Percentiles rank a stretch among this genome's conserved stretches.
Conservation (phyloP, 92 coral and sea anemone genomes). For the Virgularia gustaviana region DNA sequence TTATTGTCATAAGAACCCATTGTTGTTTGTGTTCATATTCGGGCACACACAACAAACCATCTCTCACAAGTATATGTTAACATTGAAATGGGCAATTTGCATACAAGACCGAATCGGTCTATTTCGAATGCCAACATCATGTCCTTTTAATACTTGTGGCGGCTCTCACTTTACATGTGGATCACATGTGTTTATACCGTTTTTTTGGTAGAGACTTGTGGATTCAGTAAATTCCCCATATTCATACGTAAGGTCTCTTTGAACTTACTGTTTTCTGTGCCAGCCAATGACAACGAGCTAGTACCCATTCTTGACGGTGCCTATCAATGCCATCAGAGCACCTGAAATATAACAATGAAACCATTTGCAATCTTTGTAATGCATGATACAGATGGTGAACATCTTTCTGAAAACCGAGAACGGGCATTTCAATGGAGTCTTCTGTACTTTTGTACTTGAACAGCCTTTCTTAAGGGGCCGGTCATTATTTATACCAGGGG, state of each 20-base stretch:
- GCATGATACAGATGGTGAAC: background rate
- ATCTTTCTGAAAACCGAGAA: too few relatives aligned
- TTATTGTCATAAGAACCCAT: too few relatives aligned
- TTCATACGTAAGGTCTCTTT: background rate
- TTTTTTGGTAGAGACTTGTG: background rate
- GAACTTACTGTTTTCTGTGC: slow-evolving; percentile 51
- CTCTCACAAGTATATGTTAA: too few relatives aligned
- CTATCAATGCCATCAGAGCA: slow-evolving; percentile 87
- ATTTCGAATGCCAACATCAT: background rate
- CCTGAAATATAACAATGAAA: slow-evolving; percentile 18
- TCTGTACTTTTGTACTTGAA: too few relatives aligned
- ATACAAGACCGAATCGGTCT: too few relatives aligned
- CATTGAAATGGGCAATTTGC: too few relatives aligned
- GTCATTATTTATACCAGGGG: too few relatives aligned
- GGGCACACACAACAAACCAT: too few relatives aligned
- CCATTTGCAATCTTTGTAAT: background rate
- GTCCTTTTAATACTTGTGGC: background rate
- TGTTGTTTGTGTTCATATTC: too few relatives aligned
- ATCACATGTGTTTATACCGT: background rate
- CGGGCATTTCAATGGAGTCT: too few relatives aligned
- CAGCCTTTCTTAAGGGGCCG: too few relatives aligned
- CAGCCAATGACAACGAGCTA: slow-evolving; percentile 29
- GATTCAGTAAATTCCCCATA: background rate
- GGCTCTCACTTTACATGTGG: background rate
- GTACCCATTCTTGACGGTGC: slow-evolving; percentile 62